Evolutionary conservation across 2,888 invertebrate genomes (phyloP).

Genomic region (Tenthredo scrophulariae): DNA sequence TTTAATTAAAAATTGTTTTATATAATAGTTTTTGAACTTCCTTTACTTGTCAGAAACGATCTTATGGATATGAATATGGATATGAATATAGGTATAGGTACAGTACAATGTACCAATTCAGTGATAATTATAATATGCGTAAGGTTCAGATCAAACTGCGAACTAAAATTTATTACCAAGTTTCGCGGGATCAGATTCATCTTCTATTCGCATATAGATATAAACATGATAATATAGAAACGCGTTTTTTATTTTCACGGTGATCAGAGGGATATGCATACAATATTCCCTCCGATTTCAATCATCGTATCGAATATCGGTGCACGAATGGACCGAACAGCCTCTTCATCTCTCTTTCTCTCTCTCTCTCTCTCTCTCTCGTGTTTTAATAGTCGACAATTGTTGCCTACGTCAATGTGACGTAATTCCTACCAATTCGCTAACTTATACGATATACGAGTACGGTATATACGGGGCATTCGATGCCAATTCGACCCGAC

Average conservation of each 20-base stretch:
- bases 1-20: not conserved
- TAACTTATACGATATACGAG: not conserved
- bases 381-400: slow-evolving; percentile 70
- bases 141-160: not conserved
- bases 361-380: slow-evolving; percentile 6
- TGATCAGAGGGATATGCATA: not conserved
- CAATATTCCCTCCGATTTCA: not conserved
- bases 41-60: not conserved
- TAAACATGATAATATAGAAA: no score
- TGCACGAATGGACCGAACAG: not conserved
- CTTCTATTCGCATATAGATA: no score
- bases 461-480: not conserved
- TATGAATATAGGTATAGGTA: no score
- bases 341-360: not conserved
- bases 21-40: slow-evolving; percentile 33
- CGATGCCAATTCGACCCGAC: no score
- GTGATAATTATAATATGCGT: no score
- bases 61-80: no score
- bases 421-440: slow-evolving; percentile 64
- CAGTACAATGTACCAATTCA: no score
- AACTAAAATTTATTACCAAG: not conserved
- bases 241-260: not conserved
- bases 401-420: slow-evolving; percentile 73
- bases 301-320: slow-evolving; percentile 12
- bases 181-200: not conserved